Conservation (phyloP, 2,888 invertebrate genomes). For the Aporophyla lueneburgensis region DNA sequence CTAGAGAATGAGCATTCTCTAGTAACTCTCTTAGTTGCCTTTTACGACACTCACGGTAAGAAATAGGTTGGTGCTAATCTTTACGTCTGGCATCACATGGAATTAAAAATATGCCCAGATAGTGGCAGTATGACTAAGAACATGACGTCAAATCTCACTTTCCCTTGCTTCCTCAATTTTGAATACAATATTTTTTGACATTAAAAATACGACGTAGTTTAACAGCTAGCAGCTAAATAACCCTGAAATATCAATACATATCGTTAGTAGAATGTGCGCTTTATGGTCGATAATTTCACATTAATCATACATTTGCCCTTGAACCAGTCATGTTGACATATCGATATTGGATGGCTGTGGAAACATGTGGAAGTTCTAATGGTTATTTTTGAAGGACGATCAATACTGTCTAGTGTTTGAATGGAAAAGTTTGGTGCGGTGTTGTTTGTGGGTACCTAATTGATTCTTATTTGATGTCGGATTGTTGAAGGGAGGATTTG, state of each 20-base stretch:
- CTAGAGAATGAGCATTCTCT: too few species aligned
- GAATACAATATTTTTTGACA: not conserved
- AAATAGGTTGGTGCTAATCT: too few species aligned
- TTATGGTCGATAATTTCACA: conserved; percentile 42
- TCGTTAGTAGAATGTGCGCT: conserved; percentile 18
- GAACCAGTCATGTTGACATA: conserved; percentile 39
- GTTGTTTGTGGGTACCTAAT: not conserved
- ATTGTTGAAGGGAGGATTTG: not conserved
- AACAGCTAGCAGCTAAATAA: not conserved
- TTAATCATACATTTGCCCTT: conserved; percentile 52
- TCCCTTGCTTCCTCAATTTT: conserved; percentile 8
- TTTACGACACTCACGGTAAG: too few species aligned
- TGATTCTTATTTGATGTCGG: not conserved
- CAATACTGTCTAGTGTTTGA: conserved; percentile 17
- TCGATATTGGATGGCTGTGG: conserved; percentile 48
- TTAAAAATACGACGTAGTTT: not conserved
- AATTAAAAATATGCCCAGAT: not conserved
- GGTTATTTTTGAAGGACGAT: conserved; percentile 37
- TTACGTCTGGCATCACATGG: too few species aligned
- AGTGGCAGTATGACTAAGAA: not conserved
- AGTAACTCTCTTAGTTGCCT: too few species aligned
- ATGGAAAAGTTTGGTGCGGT: not conserved
- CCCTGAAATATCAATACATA: conserved; percentile 26
- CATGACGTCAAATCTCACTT: not conserved
- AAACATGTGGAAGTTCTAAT: conserved; percentile 38